A percentile compares a stretch with the other conserved stretches of the same genome.
phyloP scores from a whole-genome alignment of 2,113 vertebrate species.

The Tonatia bakeri region DNA sequence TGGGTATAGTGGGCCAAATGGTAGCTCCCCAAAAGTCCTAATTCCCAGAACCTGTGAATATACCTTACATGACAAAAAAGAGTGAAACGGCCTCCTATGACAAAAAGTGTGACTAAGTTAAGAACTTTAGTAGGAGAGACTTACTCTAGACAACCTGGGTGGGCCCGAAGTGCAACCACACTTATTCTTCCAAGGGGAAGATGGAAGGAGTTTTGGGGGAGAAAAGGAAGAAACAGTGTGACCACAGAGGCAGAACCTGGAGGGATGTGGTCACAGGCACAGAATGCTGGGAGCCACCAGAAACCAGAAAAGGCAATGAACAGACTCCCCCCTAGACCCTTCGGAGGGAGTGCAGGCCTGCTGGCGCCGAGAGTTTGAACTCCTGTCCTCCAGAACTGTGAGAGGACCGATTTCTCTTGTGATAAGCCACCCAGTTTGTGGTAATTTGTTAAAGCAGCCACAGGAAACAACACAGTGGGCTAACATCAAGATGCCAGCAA shows the following conservation, averaged over 20 bases:
- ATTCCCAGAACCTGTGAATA: not conserved
- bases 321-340: not conserved
- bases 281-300: not conserved
- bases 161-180: not conserved
- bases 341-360: not conserved
- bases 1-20: not conserved
- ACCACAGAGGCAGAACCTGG: not conserved
- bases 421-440: not conserved
- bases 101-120: not conserved
- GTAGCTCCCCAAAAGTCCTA: not conserved
- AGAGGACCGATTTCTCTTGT: not conserved
- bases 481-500: not conserved
- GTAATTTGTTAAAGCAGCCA: not conserved
- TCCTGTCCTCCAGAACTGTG: not conserved
- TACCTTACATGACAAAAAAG: not conserved
- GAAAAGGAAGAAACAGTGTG: not conserved
- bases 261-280: not conserved
- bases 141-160: not conserved
- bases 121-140: not conserved
- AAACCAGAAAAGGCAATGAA: not conserved
- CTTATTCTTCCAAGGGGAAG: not conserved
- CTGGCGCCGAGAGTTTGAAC: not conserved
- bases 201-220: not conserved
- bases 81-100: not conserved
- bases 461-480: not conserved